Base-by-base conservation (phyloP, 2,888 invertebrate species). In the Nemotelus pantherinus region DNA sequence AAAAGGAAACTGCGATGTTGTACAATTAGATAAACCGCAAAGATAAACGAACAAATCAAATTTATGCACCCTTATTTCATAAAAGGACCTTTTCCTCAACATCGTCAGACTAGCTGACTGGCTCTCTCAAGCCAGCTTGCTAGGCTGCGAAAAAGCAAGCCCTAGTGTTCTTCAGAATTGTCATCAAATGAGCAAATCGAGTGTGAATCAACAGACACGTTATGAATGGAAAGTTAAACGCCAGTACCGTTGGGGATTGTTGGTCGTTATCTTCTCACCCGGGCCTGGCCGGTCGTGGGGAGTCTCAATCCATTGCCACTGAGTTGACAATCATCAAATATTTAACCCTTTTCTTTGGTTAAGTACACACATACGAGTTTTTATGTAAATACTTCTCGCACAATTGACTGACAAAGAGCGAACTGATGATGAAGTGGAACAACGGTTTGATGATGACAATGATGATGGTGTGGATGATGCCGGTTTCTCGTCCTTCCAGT, bases 161-260 rank as follows among this genome's bases (percentile, higher is more conserved):
- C 50, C 58, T n/a, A 55, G 44, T 76, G 41, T 47, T 57, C 10
- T 43, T 25, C 45, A 70, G 83, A 82, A 83, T 83, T 85, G 82
- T 85, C 86, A 86, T 86, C 86, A 86, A 86, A 84, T 85, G 86
- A 85, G 85, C 85, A 86, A 86, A 86, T 86, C 85, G 85, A 86
- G 85, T 86, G 86, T 85, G 86, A 86, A 86, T 84, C 85, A 85
- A 84, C 85, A 85, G 85, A 85, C 84, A 85, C 85, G 86, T 83
- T 85, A 85, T 86, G 85, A 86, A 86, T 86, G 85, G 83, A 85
- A 84, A 85, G 82, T 80, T 78, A 80, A 80, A 82, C 70, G 70
- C 70, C 44, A 3, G 55, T 39, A 70, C 43, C 70, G 53, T 55
- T 55, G 70, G 70, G 70, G 70, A 70, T 55, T 70, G 43, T 43